These are phyloP conservation scores for Athetis lepigone DNA, from an alignment of 2,888 invertebrate species.

Conservation along the genomic window DNA sequence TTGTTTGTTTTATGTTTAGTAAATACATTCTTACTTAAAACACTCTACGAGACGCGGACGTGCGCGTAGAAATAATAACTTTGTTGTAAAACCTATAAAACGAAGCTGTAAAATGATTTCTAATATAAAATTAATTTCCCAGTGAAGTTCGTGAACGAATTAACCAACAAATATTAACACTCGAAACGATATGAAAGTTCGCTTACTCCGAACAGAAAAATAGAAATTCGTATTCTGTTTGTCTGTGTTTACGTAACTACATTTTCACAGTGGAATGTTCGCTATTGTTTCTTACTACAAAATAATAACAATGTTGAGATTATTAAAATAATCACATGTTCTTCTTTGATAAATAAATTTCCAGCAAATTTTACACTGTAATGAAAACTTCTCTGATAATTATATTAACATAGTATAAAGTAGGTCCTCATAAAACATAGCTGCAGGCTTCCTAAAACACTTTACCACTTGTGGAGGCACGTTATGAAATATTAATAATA, in stretches of 20 bases:
- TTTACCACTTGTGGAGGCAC: constrained; percentile 45
- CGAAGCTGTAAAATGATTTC: constrained; percentile 38
- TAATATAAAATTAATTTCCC: constrained; percentile 49
- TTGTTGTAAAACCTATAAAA: constrained; percentile 15
- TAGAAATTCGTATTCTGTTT: constrained; percentile 40
- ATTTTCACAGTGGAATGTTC: neutral
- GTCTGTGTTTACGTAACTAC: constrained; percentile 25
- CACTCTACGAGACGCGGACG: neutral
- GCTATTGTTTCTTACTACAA: neutral
- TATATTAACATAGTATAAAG: constrained; percentile 25
- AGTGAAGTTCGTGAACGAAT: constrained; percentile 66
- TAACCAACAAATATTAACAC: constrained; percentile 72
- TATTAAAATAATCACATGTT: neutral
- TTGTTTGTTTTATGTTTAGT: no score
- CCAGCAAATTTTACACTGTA: neutral
- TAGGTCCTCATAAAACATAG: constrained; percentile 36
- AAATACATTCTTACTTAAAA: neutral
- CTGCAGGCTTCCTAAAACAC: constrained; percentile 47
- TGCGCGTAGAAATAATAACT: neutral
- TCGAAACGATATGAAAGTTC: constrained; percentile 70
- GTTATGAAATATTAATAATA: constrained; percentile 63
- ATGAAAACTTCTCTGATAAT: constrained; percentile 29
- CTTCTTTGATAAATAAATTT: neutral
- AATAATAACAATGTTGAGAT: constrained; percentile 3
- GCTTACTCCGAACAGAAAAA: constrained; percentile 18